A percentile compares a stretch with the other conserved stretches of the same genome.
Conservation (phyloP, 2,797 vertebrate genomes). For the Phaenicophaeus curvirostris region DNA sequence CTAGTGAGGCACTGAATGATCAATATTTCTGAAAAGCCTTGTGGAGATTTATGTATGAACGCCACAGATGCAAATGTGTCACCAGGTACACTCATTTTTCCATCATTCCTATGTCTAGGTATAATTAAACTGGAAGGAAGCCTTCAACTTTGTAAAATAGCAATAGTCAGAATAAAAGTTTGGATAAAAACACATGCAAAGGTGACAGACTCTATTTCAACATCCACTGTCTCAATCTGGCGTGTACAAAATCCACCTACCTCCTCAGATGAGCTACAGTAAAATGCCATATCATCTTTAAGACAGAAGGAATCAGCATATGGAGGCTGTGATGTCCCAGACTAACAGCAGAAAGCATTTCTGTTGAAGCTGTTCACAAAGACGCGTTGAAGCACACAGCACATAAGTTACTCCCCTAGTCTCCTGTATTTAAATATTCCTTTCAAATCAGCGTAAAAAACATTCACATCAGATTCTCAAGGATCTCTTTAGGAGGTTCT, state of each 20-base stretch:
- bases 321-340: background rate
- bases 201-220: background rate
- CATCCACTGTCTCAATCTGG: background rate
- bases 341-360: background rate
- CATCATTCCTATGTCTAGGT: background rate
- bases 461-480: background rate
- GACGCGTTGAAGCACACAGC: background rate
- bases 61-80: background rate
- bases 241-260: background rate
- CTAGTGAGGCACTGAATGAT: background rate
- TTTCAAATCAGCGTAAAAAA: background rate
- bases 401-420: background rate
- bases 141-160: background rate
- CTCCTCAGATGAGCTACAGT: background rate
- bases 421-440: background rate
- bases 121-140: background rate
- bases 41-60: background rate
- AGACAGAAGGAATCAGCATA: background rate
- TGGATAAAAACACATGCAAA: background rate
- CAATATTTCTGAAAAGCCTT: background rate
- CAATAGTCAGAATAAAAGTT: background rate
- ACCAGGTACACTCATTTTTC: background rate
- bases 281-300: background rate
- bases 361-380: background rate
- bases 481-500: background rate